Evolutionary conservation across 2,888 invertebrate species (phyloP).

Genomic region (Scaeva pyrastri): DNA sequence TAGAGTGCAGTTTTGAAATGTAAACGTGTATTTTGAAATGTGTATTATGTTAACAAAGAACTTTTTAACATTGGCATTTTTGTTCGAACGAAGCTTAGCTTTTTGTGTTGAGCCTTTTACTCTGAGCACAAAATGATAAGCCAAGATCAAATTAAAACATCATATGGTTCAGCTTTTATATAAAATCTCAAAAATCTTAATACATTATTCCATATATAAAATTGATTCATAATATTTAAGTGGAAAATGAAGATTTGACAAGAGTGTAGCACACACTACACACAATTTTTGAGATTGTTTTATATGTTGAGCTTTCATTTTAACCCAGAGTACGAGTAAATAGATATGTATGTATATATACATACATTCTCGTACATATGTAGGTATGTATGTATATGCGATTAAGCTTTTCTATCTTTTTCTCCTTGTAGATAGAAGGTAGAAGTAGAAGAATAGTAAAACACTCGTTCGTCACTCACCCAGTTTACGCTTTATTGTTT

Average conservation of each 20-base stretch:
- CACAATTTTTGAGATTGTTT: slow-evolving; percentile 22
- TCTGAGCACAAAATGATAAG: no score
- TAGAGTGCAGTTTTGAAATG: no score
- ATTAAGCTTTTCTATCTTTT: slow-evolving; percentile 27
- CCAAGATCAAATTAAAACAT: no score
- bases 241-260: background rate
- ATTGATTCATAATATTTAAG: background rate
- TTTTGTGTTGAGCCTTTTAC: no score
- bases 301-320: slow-evolving; percentile 21
- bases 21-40: no score
- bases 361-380: no score
- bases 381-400: background rate
- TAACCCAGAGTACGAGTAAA: background rate
- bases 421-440: slow-evolving; percentile 25
- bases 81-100: no score
- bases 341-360: no score
- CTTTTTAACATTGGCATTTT: no score
- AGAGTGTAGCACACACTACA: background rate
- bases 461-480: slow-evolving; percentile 49
- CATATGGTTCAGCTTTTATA: no score
- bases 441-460: slow-evolving; percentile 1
- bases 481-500: slow-evolving; percentile 64
- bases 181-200: background rate
- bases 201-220: background rate
- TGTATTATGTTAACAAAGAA: no score